Evolutionary conservation across 2,113 vertebrate genomes (phyloP), one percentile per base, ranked within the genome.

Genomic region (Muntiacus muntjak): DNA sequence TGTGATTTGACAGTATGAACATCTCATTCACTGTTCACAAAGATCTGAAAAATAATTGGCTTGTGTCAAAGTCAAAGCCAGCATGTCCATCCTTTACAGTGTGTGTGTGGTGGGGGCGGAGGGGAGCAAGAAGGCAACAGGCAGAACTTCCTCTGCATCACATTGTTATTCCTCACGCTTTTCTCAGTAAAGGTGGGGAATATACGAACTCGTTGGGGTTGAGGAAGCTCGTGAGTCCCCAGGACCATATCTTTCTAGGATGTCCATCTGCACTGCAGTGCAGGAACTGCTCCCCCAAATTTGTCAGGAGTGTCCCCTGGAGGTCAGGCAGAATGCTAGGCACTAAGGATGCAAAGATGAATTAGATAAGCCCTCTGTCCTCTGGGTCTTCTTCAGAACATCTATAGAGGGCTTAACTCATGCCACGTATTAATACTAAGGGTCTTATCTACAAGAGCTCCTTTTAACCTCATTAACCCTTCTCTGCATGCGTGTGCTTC

Each of bases 171-270:
- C 40, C 15, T 64, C 45, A 1, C 0, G 5, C 36, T 71, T 64
- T 92, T 64, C 52, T 82, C 12, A 7, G 5, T 12, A 28, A 60
- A 62, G 84, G 52, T 12, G 21, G 11, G 33, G 23, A 1, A 3
- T 28, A 8, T 3, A 2, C 16, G 6, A 23, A 15, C 10, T 11
- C 19, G 0, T 3, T 3, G 62, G 14, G 23, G 4, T 25, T 21
- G 33, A 71, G 54, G 54, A n/a, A 89, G 7, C 45, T 60, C 4
- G 0, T 2, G 40, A 10, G 11, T 15, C n/a, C 7, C 23, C 45
- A 21, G 36, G 50, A 50, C 57, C 40, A 3, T 6, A 4, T n/a
- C 55, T 87, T 58, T 78, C 30, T 3, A 2, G 47, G 76, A 25
- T 25, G 67, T 57, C 71, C n/a, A 40, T 52, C 55, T 50, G 79